These are phyloP conservation scores for Boulengeromyrus knoepffleri DNA, from an alignment of 2,113 vertebrate species.

Conservation along the genomic window DNA sequence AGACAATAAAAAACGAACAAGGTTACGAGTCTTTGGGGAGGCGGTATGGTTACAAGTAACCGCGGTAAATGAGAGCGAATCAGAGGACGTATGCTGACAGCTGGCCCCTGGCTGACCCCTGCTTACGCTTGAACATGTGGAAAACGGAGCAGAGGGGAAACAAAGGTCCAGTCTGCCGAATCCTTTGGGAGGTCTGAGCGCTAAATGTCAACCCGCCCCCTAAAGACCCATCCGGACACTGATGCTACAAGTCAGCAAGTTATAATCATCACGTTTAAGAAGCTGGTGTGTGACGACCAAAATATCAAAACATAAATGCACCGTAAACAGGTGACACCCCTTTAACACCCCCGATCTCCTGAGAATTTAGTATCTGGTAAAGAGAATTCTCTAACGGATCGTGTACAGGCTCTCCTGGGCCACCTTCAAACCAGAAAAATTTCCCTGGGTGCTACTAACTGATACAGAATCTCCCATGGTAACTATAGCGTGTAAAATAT, in stretches of 20 bases:
- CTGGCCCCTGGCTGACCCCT: neutral
- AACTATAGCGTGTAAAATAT: neutral
- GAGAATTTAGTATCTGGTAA: neutral
- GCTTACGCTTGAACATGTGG: neutral
- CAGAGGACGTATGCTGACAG: neutral
- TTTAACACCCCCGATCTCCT: neutral
- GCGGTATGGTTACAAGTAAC: neutral
- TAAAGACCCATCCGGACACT: neutral
- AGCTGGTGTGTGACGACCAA: neutral
- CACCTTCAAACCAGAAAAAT: neutral
- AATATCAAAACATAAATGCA: neutral
- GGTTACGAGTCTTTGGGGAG: neutral
- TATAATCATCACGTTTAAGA: neutral
- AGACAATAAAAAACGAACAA: neutral
- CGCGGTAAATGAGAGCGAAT: neutral
- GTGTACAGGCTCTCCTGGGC: neutral
- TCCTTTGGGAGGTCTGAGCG: neutral
- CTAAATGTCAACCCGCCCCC: neutral
- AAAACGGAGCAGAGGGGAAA: neutral
- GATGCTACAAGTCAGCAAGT: neutral
- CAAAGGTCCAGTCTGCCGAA: neutral
- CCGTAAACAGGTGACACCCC: neutral
- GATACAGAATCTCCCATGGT: neutral
- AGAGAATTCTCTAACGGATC: neutral
- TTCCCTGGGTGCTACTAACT: neutral